Evolutionary conservation across 2,888 invertebrate species (phyloP), one percentile per base, ranked within the genome.

Genomic region (Acrobasis suavella): DNA sequence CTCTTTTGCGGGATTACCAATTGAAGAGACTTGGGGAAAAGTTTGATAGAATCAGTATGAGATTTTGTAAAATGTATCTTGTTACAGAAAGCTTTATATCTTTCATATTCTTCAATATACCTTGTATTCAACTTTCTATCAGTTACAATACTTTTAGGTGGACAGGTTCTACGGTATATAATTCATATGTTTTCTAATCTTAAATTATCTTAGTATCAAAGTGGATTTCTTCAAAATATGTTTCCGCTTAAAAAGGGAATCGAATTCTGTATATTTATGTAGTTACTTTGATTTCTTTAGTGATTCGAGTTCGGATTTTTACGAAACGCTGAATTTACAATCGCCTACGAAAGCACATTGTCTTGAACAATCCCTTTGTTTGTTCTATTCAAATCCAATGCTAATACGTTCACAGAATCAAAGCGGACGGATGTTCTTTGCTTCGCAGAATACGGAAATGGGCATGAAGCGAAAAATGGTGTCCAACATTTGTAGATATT

Each of bases 301-400:
- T 74, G 72, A 71, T 68, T 75, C 70, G 69, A 71, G 73, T 70
- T 73, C 69, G 78, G 75, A 87, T 86, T 90, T 90, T 90, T 89
- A 87, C 88, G 86, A 91, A 87, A 86, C 86, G 83, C 83, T 86
- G 88, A 89, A 87, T 90, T 87, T 85, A 89, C 89, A 90, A 91
- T 88, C 86, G 90, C 90, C 89, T 89, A 86, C 90, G 89, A 91
- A 90, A 89, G 89, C 89, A 88, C 81, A 88, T 81, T 85, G 87
- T 88, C 91, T 89, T 80, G 87, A 88, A 80, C 87, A 90, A 89
- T 88, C 90, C 91, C 88, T 90, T 91, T 91, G 90, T 91, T 91
- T 91, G 91, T 91, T 86, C 89, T 90, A 91, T 91, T 91, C 91
- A 91, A 91, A 91, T 91, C 80, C 85, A 85, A 91, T 91, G 90